phyloP scores from a whole-genome alignment of 1,140 invertebrate species.

The Calycopis cecrops region DNA sequence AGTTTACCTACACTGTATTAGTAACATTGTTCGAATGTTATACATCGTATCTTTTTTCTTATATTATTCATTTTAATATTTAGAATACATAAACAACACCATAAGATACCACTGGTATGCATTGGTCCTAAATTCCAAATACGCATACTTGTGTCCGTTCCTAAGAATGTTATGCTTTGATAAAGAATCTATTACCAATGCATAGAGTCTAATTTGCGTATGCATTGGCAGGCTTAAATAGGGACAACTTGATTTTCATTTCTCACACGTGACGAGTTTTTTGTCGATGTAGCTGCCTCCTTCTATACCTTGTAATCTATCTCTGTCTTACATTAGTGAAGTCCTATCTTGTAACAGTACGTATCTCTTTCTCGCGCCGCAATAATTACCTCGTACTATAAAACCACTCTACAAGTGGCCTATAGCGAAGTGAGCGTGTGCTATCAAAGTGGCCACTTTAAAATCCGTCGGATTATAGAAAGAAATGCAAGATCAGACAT shows the following conservation, averaged over 20 bases:
- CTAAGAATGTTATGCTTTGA: not conserved
- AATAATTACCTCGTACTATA: slow-evolving; percentile 40
- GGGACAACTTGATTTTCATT: slow-evolving; percentile 17
- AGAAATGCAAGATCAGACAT: slow-evolving; percentile 40
- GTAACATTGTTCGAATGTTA: not conserved
- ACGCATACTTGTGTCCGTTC: not conserved
- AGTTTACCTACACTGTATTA: not conserved
- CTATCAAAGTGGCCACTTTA: slow-evolving; percentile 29
- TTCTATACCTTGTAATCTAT: slow-evolving; percentile 31
- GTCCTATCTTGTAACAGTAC: slow-evolving; percentile 15
- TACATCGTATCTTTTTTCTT: too few relatives aligned
- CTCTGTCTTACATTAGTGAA: slow-evolving; percentile 21
- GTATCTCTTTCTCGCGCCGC: slow-evolving; percentile 32
- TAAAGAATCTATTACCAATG: not conserved
- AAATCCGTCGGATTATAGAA: slow-evolving; percentile 40
- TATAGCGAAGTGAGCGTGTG: slow-evolving; percentile 18
- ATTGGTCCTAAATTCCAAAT: slow-evolving; percentile 5
- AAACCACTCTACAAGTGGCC: slow-evolving; percentile 34
- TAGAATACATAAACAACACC: too few relatives aligned
- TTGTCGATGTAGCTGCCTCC: slow-evolving; percentile 38
- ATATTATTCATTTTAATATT: too few relatives aligned
- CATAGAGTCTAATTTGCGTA: slow-evolving; percentile 1
- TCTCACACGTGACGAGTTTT: slow-evolving; percentile 51
- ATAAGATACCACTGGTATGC: not conserved
- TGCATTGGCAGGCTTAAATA: not conserved